Evolutionary conservation across 2,113 vertebrate genomes (phyloP), one percentile per base, ranked within the genome.

Genomic region (human (Homo sapiens)): DNA sequence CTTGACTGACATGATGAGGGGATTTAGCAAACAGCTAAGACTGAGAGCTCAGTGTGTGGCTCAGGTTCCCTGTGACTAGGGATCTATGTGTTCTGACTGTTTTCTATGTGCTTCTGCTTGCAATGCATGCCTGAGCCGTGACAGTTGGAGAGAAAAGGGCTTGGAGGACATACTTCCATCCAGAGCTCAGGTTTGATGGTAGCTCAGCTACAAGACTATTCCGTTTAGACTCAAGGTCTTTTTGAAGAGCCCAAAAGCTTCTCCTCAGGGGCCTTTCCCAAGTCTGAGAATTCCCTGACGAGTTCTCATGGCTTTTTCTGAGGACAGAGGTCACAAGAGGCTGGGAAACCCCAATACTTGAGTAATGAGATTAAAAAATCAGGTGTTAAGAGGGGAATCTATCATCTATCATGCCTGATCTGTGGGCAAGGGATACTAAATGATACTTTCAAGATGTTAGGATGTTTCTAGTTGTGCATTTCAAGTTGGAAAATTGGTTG

Each of bases 221-320:
- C 57, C 3, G 25, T 75, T 75, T 73, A 43, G 89, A 86, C 16
- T 7, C 50, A n/a, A 20, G 16, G 35, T 64, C 43, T 66, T 97
- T 98, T 97, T 97, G 5, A 97, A 96, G 52, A 95, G 52, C 10
- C 2, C 52, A 50, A 23, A 16, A 89, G 57, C 16, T 81, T 90
- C 48, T 84, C 70, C 43, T 30, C 3, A 23, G 45, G 8, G 66
- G 3, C 27, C 79, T 89, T 68, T 38, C 20, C 22, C 35, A 40
- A 82, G 11, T 8, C 40, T 59, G 23, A 78, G 52, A 79, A 92
- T 45, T 81, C 94, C 89, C 78, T 13, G 2, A 23, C 45, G 86
- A 88, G 3, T 66, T 73, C 20, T 43, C 23, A 30, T 35, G 30
- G 23, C 23, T 48, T 88, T 81, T 72, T 57, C 32, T 72, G 30